Conservation (phyloP, 2,888 invertebrate genomes). For the Eledona agricola region DNA sequence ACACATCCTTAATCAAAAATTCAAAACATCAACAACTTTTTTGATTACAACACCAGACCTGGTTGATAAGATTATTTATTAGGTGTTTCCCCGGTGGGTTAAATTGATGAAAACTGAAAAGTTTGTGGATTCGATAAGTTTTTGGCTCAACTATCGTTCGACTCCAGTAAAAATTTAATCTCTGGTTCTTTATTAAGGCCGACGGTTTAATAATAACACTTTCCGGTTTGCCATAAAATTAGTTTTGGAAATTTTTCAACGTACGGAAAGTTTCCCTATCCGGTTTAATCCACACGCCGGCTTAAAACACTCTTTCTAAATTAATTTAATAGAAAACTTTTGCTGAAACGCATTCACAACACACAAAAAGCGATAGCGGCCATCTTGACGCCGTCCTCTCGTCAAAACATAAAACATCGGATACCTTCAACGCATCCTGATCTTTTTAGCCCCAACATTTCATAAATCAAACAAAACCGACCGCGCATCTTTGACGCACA, state of each 20-base stretch:
- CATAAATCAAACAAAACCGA: constrained; percentile 16
- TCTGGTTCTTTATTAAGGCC: constrained; percentile 5
- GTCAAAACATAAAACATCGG: neutral
- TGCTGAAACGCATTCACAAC: too few relatives aligned
- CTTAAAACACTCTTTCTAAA: neutral
- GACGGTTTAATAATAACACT: constrained; percentile 2
- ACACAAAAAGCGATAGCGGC: neutral
- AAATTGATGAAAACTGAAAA: too few relatives aligned
- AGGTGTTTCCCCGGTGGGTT: too few relatives aligned
- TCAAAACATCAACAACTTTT: too few relatives aligned
- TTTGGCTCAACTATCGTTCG: too few relatives aligned
- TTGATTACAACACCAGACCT: too few relatives aligned
- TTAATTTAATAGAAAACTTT: too few relatives aligned
- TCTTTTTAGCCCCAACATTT: constrained; percentile 8
- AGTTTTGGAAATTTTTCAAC: constrained; percentile 1
- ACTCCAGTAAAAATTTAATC: too few relatives aligned
- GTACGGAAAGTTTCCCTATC: neutral
- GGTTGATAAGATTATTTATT: too few relatives aligned
- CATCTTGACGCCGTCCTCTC: neutral
- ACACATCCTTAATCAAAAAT: too few relatives aligned
- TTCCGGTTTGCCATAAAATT: neutral
- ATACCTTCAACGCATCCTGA: neutral
- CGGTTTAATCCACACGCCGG: neutral
- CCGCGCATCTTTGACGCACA: constrained; percentile 4
- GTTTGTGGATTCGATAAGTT: too few relatives aligned